A percentile compares a stretch with the other conserved stretches of the same genome.
Conservation (phyloP, 2,113 vertebrate species). For the Marmota monax region DNA sequence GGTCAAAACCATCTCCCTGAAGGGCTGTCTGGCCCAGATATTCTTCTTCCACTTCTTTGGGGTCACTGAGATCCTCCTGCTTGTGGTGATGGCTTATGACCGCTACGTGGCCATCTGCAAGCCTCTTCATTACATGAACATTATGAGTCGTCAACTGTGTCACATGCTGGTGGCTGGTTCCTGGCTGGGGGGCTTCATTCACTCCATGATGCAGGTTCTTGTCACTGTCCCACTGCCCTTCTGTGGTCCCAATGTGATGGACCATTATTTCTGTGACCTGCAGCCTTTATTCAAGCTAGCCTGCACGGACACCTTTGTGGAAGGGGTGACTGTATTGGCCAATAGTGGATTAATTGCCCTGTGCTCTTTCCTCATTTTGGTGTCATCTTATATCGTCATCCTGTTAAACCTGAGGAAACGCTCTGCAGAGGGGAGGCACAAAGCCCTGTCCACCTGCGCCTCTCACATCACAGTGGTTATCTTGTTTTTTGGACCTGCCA, state of each 20-base stretch:
- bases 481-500: slow-evolving; percentile 76
- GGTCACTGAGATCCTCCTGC: slow-evolving; percentile 51
- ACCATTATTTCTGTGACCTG: slow-evolving; percentile 75
- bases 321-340: slow-evolving; percentile 42
- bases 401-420: slow-evolving; percentile 35
- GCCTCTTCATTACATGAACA: slow-evolving; percentile 52
- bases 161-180: slow-evolving; percentile 9
- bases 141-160: slow-evolving; percentile 34
- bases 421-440: slow-evolving; percentile 66
- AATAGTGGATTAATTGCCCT: slow-evolving; percentile 59
- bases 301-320: slow-evolving; percentile 58
- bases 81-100: slow-evolving; percentile 62
- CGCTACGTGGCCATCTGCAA: slow-evolving; percentile 64
- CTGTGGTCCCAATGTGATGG: slow-evolving; percentile 65
- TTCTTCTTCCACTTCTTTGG: slow-evolving; percentile 71
- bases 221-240: slow-evolving; percentile 49
- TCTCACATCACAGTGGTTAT: slow-evolving; percentile 77
- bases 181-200: slow-evolving; percentile 60
- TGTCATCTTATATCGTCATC: slow-evolving; percentile 51
- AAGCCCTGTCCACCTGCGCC: slow-evolving; percentile 78
- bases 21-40: slow-evolving; percentile 64
- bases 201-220: slow-evolving; percentile 63
- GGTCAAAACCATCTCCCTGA: slow-evolving; percentile 47
- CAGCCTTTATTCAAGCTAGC: slow-evolving; percentile 56
- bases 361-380: slow-evolving; percentile 53